phyloP scores from a whole-genome alignment of 2,113 vertebrate species.

The Anarhynchus alexandrinus region DNA sequence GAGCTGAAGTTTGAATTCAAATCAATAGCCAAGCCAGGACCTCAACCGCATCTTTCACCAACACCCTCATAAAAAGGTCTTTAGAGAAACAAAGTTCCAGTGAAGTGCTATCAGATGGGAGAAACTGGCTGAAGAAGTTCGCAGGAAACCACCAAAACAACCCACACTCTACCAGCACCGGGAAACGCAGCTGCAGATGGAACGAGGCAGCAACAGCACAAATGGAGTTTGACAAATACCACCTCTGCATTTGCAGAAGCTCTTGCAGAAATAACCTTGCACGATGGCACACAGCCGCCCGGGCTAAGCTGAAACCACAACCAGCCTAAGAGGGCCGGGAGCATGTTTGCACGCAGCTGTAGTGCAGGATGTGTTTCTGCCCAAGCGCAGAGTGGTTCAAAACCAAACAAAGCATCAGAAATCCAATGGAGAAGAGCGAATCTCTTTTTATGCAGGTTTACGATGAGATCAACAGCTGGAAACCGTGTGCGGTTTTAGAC shows the following conservation, averaged over 20 bases:
- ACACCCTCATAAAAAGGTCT: neutral
- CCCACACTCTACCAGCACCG: neutral
- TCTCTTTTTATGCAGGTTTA: neutral
- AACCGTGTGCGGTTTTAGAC: neutral
- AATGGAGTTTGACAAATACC: neutral
- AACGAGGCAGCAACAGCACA: neutral
- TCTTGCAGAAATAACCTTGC: neutral
- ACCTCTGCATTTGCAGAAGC: neutral
- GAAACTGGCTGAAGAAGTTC: neutral
- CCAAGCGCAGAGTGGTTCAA: neutral
- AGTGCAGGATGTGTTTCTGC: neutral
- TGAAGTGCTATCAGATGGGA: neutral
- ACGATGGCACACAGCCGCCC: fast-evolving
- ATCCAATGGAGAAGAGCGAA: fast-evolving
- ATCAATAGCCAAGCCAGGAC: neutral
- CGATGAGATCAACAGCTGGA: neutral
- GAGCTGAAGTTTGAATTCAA: neutral
- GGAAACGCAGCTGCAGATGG: neutral
- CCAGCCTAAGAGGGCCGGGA: fast-evolving
- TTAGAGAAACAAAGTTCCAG: neutral
- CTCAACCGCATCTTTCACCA: neutral
- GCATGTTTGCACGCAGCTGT: fast-evolving
- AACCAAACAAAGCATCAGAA: neutral
- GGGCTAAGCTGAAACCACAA: neutral
- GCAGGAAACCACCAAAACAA: neutral